Evolutionary conservation across 1,140 invertebrate genomes (phyloP), one percentile per base, ranked within the genome.

Genomic region (Cecropterus lyciades): DNA sequence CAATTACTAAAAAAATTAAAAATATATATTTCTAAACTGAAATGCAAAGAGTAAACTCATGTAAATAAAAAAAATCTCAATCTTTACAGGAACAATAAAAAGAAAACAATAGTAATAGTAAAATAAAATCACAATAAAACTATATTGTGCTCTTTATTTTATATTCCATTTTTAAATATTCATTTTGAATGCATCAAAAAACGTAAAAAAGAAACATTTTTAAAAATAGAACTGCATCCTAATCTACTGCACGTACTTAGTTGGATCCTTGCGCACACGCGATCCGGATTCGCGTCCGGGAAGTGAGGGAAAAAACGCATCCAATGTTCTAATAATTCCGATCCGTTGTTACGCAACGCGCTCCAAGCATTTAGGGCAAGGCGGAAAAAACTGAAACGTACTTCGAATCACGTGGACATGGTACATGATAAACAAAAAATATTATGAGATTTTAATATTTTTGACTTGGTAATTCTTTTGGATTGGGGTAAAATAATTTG

Each of bases 261-360:
- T 11, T 16, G 63, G 72, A 67, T 80, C 79, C 73, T 79, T 77
- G 66, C 66, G 79, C 80, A 81, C 87, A 82, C 83, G 69, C 75
- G 72, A 79, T 64, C 6, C 84, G 85, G 81, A 85, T 17, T 49
- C 51, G 75, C 82, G 80, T 89, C 87, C 87, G 87, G 87, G 87
- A 90, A 87, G 75, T 82, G 73, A 73, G 81, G 73, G 75, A 81
- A 87, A 85, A 88, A 84, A 73, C 70, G 76, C 80, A 82, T 71
- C 72, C 77, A 72, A 77, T 70, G 75, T 70, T 78, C 74, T 85
- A 87, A 89, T 87, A 82, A 78, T 79, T 78, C 48, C 79, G 76
- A 89, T 85, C 84, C 86, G 82, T 46, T 83, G 51, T 89, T 87
- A 77, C 79, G 77, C 80, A 87, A 87, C 65, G 30, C 33, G 45